Evolutionary conservation across 2,113 vertebrate genomes (phyloP).

Genomic region (Octodon degus): DNA sequence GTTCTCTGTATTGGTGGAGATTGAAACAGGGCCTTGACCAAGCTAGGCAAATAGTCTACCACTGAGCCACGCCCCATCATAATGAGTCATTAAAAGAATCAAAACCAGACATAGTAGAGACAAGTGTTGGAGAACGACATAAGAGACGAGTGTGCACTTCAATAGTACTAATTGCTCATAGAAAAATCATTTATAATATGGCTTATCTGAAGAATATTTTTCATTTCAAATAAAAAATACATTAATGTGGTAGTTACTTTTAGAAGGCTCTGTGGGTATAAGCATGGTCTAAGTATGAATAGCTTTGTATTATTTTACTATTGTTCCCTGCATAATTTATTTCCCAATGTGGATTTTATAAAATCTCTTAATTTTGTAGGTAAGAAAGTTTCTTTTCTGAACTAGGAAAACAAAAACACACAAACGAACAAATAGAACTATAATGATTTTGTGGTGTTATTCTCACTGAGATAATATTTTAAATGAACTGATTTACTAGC

Average conservation of each 20-base stretch:
- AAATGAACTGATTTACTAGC: background rate
- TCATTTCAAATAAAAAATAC: constrained; percentile 23
- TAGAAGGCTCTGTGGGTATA: background rate
- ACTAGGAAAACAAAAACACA: background rate
- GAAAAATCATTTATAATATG: background rate
- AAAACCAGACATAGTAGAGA: background rate
- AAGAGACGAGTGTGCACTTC: background rate
- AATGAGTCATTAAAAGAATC: background rate
- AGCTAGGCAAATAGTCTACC: background rate
- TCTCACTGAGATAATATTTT: background rate
- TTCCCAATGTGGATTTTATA: background rate
- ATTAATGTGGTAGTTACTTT: background rate
- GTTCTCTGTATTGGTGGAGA: background rate
- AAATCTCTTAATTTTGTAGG: background rate
- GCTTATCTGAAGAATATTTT: background rate
- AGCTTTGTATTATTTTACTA: background rate
- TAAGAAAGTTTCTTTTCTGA: constrained; percentile 20
- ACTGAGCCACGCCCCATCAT: background rate
- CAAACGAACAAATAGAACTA: background rate
- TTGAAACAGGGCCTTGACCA: background rate
- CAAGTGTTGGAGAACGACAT: background rate
- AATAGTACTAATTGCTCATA: background rate
- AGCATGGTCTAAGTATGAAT: background rate
- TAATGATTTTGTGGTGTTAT: background rate
- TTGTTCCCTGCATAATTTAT: background rate